phyloP scores from a whole-genome alignment of 2,113 vertebrate species.

The Strix uralensis region DNA sequence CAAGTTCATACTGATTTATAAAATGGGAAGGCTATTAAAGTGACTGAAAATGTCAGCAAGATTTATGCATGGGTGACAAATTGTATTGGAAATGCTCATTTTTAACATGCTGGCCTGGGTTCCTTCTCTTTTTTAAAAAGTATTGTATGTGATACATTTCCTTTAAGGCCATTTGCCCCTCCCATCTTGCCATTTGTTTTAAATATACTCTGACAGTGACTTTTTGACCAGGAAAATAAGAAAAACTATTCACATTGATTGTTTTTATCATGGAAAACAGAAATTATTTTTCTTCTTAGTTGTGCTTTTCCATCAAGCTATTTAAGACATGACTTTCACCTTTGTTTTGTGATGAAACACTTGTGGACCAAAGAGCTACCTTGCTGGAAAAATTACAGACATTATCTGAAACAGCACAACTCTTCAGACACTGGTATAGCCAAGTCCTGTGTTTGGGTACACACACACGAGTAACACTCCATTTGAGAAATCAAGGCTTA shows the following conservation, averaged over 20 bases:
- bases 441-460: not conserved
- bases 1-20: conserved; percentile 99
- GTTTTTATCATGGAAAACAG: conserved; percentile 53
- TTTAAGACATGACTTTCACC: not conserved
- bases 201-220: conserved; percentile 73
- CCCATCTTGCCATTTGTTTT: conserved; percentile 55
- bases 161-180: conserved; percentile 66
- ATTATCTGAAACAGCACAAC: not conserved
- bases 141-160: conserved; percentile 68
- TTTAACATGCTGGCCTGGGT: conserved; percentile 71
- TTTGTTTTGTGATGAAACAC: not conserved
- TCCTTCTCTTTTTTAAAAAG: conserved; percentile 61
- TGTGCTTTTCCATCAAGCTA: not conserved
- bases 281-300: conserved; percentile 10
- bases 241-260: conserved; percentile 67
- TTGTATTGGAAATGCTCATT: conserved; percentile 91
- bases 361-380: not conserved
- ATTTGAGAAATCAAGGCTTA: not conserved
- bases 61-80: conserved; percentile 99
- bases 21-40: conserved; percentile 96
- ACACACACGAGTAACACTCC: too few species aligned
- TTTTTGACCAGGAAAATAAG: conserved; percentile 79
- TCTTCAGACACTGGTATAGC: not conserved
- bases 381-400: not conserved
- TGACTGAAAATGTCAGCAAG: conserved; percentile 99